These are phyloP conservation scores for Ivindomyrus marchei DNA, from an alignment of 2,113 vertebrate species.

Conservation along the genomic window DNA sequence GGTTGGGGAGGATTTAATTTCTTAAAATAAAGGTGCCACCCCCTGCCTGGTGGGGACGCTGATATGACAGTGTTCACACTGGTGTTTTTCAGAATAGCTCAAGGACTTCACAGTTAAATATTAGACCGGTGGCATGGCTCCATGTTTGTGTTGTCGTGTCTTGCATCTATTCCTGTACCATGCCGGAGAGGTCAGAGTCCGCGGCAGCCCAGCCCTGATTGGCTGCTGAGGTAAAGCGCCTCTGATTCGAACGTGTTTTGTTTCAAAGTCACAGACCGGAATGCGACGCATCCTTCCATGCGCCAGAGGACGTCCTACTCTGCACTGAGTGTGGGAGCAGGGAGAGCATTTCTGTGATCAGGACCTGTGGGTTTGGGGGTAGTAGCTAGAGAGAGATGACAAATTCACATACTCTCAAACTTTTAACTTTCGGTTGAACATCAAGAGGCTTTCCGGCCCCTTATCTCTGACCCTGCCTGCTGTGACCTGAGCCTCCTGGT, in stretches of 20 bases:
- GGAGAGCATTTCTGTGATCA: background rate
- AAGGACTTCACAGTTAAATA: background rate
- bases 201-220: background rate
- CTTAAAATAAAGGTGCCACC: background rate
- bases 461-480: background rate
- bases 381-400: background rate
- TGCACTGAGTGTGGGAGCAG: background rate
- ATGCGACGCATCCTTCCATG: background rate
- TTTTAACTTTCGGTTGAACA: background rate
- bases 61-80: background rate
- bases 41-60: background rate
- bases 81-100: background rate
- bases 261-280: background rate
- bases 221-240: background rate
- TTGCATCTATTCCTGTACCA: background rate
- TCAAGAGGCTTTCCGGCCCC: background rate
- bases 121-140: background rate
- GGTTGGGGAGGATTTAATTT: background rate
- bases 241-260: background rate
- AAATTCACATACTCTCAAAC: background rate
- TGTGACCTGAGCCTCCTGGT: background rate
- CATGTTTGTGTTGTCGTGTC: background rate
- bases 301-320: background rate
- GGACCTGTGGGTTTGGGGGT: background rate
- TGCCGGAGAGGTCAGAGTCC: conserved; percentile 8